These are phyloP conservation scores for Leuctra nigra DNA, from an alignment of 2,888 invertebrate genomes.

Conservation along the genomic window DNA sequence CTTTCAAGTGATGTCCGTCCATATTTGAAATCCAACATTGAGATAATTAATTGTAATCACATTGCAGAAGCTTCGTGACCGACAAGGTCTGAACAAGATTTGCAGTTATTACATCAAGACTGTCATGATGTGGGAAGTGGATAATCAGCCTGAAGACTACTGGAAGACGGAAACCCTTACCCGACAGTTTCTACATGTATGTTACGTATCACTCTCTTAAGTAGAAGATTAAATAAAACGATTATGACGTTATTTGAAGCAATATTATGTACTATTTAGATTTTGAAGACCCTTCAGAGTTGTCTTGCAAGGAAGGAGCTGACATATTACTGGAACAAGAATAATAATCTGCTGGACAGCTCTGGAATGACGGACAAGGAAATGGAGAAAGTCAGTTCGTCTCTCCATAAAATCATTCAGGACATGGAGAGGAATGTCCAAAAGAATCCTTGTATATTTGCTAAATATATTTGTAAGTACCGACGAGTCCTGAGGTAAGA, in stretches of 20 bases:
- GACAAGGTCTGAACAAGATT: slow-evolving; percentile 40
- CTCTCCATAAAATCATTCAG: not conserved
- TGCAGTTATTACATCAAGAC: slow-evolving; percentile 53
- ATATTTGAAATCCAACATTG: no score
- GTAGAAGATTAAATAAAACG: no score
- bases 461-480: slow-evolving; percentile 14
- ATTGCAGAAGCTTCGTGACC: slow-evolving; percentile 47
- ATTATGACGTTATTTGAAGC: no score
- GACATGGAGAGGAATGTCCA: slow-evolving; percentile 7
- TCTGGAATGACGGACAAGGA: not conserved
- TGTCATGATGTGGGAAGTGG: slow-evolving; percentile 42
- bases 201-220: slow-evolving; percentile 30
- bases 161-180: slow-evolving; percentile 26
- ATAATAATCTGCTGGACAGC: slow-evolving; percentile 42
- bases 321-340: slow-evolving; percentile 46
- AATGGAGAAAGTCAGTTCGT: not conserved
- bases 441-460: not conserved
- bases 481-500: no score
- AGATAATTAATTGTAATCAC: no score
- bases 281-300: slow-evolving; percentile 40
- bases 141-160: slow-evolving; percentile 29
- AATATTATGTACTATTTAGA: slow-evolving; percentile 37
- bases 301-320: slow-evolving; percentile 38
- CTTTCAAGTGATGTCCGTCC: no score
- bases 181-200: slow-evolving; percentile 32